These are phyloP conservation scores for Drosophila neocordata DNA, from an alignment of 1,140 invertebrate genomes.

Conservation along the genomic window DNA sequence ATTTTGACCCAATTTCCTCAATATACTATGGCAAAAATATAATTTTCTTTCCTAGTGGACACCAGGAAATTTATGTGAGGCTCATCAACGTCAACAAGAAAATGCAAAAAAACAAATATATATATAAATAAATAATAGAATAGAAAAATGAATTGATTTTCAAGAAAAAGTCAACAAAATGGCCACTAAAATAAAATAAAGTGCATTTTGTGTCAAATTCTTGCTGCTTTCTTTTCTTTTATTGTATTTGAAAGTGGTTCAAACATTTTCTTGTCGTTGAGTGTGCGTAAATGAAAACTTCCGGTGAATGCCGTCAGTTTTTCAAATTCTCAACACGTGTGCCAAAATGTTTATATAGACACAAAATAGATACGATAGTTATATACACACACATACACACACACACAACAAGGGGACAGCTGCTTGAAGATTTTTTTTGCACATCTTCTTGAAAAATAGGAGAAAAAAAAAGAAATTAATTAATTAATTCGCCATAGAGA, in stretches of 20 bases:
- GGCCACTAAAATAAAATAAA: constrained; percentile 36
- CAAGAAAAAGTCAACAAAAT: constrained; percentile 32
- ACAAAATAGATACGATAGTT: neutral
- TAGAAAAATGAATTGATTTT: constrained; percentile 9
- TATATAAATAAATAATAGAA: too few species aligned
- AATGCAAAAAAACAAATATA: constrained; percentile 70
- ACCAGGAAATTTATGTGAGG: constrained; percentile 60
- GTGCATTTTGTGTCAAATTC: constrained; percentile 71
- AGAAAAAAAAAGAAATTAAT: constrained; percentile 29
- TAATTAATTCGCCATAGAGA: constrained; percentile 52
- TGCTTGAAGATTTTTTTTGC: constrained; percentile 31
- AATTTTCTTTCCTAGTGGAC: constrained; percentile 33
- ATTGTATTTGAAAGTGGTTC: constrained; percentile 20
- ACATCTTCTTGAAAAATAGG: constrained; percentile 42
- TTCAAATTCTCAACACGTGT: constrained; percentile 64
- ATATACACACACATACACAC: constrained; percentile 17
- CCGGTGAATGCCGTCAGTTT: constrained; percentile 56
- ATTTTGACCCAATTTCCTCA: constrained; percentile 70
- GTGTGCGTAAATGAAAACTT: constrained; percentile 58
- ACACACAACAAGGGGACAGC: constrained; percentile 22
- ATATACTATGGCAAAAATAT: constrained; percentile 52
- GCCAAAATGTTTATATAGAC: constrained; percentile 39
- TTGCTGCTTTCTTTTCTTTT: constrained; percentile 30
- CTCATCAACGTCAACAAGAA: constrained; percentile 68
- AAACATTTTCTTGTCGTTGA: constrained; percentile 22